Conservation (phyloP, 1,140 invertebrate species). For the Grapholita molesta region DNA sequence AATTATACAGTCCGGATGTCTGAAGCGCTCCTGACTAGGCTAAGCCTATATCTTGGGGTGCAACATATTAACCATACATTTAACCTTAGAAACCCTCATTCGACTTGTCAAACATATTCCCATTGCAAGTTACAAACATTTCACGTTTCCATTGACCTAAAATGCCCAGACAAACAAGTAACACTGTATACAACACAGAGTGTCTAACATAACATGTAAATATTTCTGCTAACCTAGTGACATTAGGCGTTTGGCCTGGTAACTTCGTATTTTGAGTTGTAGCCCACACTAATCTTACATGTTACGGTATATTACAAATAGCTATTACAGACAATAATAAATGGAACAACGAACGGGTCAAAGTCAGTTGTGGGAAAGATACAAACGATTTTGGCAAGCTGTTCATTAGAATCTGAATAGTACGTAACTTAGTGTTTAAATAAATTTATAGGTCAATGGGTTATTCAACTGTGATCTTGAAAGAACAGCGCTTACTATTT, state of each 20-base stretch:
- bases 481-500: not conserved
- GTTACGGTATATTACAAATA: conserved; percentile 58
- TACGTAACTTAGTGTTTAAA: not conserved
- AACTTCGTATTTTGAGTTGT: conserved; percentile 42
- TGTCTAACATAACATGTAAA: conserved; percentile 58
- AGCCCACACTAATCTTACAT: conserved; percentile 45
- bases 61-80: too few species aligned
- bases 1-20: too few species aligned
- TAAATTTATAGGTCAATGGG: conserved; percentile 26
- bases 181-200: conserved; percentile 15
- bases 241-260: conserved; percentile 53
- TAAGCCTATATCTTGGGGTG: too few species aligned
- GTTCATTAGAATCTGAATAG: not conserved
- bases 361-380: conserved; percentile 43
- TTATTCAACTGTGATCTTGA: conserved; percentile 29
- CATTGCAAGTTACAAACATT: not conserved
- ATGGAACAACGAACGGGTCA: conserved; percentile 53
- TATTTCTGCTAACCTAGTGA: conserved; percentile 66
- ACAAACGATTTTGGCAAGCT: conserved; percentile 25
- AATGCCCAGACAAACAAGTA: not conserved
- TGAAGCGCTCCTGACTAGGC: too few species aligned
- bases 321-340: conserved; percentile 39
- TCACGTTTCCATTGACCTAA: conserved; percentile 12
- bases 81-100: too few species aligned
- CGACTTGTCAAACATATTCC: not conserved